Evolutionary conservation across 2,888 invertebrate genomes (phyloP), one percentile per base, ranked within the genome.

Genomic region (Cantharis rustica): DNA sequence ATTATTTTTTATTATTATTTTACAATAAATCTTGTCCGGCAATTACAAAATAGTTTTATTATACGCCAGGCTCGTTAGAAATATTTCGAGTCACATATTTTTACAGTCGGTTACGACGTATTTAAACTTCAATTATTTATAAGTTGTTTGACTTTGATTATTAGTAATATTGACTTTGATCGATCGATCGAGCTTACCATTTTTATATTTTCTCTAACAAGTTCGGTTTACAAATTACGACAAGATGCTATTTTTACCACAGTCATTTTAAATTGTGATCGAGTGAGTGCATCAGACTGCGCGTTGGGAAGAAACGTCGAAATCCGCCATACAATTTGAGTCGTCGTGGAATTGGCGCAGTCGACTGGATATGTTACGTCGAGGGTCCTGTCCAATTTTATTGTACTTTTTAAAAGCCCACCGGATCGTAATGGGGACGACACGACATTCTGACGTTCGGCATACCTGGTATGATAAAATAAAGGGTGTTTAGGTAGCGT

Each of bases 141-240:
- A 78, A 80, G 81, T 79, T 82, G 81, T 83, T 84, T 83, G 88
- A 87, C 87, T 87, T 87, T 87, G 88, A 88, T 88, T 87, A 86
- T 87, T 87, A 88, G 87, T 87, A 86, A 84, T 85, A 86, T 85
- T 87, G 88, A 88, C 88, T 85, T 86, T 88, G 88, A 88, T 88
- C 87, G 88, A 88, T 88, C 84, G 85, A 82, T 81, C 78, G 79
- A 71, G 79, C 71, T 82, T 83, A 84, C 84, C 85, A 85, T 82
- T 79, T 84, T 84, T 80, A 82, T 81, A 83, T 84, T 84, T 66
- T 82, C 85, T 84, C 84, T 82, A 81, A 78, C 71, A 16, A 15
- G 27, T 70, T 73, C 66, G 27, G 70, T 20, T 61, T 70, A 47
- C 70, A 70, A 70, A 70, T 47, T 61, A 47, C 23, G 61, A 47